Base-by-base conservation (phyloP, 2,797 vertebrate genomes). In the Pangasius djambal region DNA sequence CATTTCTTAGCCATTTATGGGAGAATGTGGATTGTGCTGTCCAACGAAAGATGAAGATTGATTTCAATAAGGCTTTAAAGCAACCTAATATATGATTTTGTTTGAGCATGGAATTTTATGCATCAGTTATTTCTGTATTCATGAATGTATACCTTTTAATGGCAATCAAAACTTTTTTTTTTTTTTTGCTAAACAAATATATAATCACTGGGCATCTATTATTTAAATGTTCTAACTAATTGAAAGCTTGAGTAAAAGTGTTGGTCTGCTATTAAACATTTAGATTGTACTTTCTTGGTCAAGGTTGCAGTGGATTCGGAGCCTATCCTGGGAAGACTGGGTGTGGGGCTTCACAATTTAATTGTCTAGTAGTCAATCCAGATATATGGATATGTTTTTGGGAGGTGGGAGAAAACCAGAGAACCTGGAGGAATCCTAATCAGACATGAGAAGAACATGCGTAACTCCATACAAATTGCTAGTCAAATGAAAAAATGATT, bases 11-110 rank as follows among this genome's bases (percentile, higher is more conserved):
- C 15, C 48, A 52, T 77, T 18, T n/a, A 52, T 78, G 15, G 48
- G 6, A 50, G 4, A 78, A 78, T 78, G 6, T n/a, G 13, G 40
- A 78, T n/a, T 8, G 25, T 69, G 31, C 44, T 25, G 3, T 55
- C 34, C 75, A 28, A 9, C 12, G 8, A 77, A 67, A 22, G 20
- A 59, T 22, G 57, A 59, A 59, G 20, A 59, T 22, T 20, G 20
- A 61, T 61, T 61, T 61, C 20, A 61, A 61, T 22, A 63, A 63
- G 61, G 7, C 22, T 63, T 63, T 63, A 25, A 55, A 72, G 69
- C 28, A n/a, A 67, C 81, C 57, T 77, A 78, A 74, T 28, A 25
- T 50, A 67, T 72, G 69, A 72, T 72, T 72, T 34, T 69, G 65
- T 15, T 34, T 72, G 34, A 9, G 34, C 20, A 37, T 72, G 69